Evolutionary conservation across 2,888 invertebrate species (phyloP), one percentile per base, ranked within the genome.

Genomic region (Halictus ligatus): DNA sequence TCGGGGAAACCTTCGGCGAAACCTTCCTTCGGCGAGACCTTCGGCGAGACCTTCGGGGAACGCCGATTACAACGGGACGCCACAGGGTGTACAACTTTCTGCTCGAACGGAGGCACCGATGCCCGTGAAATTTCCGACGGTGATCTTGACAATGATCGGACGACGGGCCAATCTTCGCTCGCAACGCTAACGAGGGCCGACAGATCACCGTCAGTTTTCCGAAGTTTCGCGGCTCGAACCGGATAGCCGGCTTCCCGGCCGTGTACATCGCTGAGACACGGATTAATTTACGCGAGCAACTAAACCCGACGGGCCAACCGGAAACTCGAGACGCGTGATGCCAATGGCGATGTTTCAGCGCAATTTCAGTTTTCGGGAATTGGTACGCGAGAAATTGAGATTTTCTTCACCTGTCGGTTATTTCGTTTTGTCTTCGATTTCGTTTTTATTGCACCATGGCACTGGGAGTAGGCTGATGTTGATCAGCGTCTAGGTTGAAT

Each of bases 131-230:
- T 78, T 72, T 78, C 40, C 71, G 46, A 48, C 50, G 25, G 71
- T 43, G 78, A 78, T 72, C 72, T 72, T 54, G 78, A 78, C 71
- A 78, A 71, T 58, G 78, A 58, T 72, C 78, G 25, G 54, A 71
- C 18, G 69, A 3, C n/a, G 67, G 29, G 64, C 7, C 40, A 54
- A 50, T 67, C 40, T 50, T 78, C 43, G 25, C 43, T 58, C 43
- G 40, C 43, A 15, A 25, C 43, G 54, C 43, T 78, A 78, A 78
- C 71, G 78, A 78, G 78, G 48, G 71, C 69, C 78, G 78, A 72
- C 72, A 21, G 72, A 54, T 71, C 40, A 71, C 78, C 43, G 25
- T 54, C 25, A 71, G n/a, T 72, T 78, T 54, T 25, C 43, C 50
- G 43, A 78, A 78, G 78, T 78, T 78, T 35, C 71, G 29, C 71